Base-by-base conservation (phyloP, 2,888 invertebrate species). In the Cheilosia scutellata region DNA sequence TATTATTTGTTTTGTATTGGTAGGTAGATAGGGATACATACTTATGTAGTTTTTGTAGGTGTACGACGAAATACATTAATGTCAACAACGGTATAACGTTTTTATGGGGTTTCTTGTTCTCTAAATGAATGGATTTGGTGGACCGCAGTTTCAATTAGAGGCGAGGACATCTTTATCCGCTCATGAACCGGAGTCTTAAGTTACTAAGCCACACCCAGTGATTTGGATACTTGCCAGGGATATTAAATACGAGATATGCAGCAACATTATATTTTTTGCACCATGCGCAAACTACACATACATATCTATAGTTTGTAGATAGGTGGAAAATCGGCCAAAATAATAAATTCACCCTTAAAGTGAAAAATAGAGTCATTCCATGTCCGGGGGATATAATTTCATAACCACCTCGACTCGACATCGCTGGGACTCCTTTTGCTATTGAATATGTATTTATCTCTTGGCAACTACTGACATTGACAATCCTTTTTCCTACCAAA, bases 231-330 rank as follows among this genome's bases (percentile, higher is more conserved):
- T 66, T 82, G 82, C 82, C 82, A 82, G 65, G 58, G 71, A 60
- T 82, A 82, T 82, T 82, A 70, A 82, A 77, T 71, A 66, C 72
- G 51, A 77, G 65, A 77, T 77, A 65, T 76, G 75, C 75, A 76
- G 70, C 70, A 57, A 37, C 27, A 57, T 82, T 72, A 33, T 62
- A 60, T 70, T 76, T 62, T 55, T 47, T 57, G 42, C 47, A 60
- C 40, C 57, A 77, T 77, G 77, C 82, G 71, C 77, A 66, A 66
- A 68, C 53, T 25, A 66, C 13, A 5, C 27, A 58, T 47, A 49
- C 20, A 20, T 53, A 20, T 4, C 20, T 20, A 20, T 4, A n/a
- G 3, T 20, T 2, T 25, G 25, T 49, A 25, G 20, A 51, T 70
- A 70, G 63, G 71, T 76, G 51, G 71, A 70, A 72, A 77, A 66